phyloP scores from a whole-genome alignment of 2,113 vertebrate species.

The Oryzias melastigma region DNA sequence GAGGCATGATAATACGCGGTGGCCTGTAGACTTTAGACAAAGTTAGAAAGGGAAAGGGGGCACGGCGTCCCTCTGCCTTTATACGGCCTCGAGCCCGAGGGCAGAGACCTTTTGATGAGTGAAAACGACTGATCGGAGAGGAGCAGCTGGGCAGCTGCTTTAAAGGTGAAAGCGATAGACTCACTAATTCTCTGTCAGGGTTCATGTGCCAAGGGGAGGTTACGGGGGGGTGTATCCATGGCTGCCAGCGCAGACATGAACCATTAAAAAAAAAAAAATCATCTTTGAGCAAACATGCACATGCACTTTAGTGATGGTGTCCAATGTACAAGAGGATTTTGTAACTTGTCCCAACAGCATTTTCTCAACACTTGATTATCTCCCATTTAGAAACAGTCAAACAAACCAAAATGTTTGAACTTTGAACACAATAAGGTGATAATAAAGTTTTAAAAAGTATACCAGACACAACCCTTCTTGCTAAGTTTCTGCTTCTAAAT shows the following conservation, averaged over 20 bases:
- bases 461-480: not conserved
- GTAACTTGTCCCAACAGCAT: slow-evolving; percentile 22
- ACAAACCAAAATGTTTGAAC: slow-evolving; percentile 7
- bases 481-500: too few species aligned
- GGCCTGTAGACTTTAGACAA: slow-evolving; percentile 38
- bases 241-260: not conserved
- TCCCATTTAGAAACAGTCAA: slow-evolving; percentile 9
- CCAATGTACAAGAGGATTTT: slow-evolving; percentile 37
- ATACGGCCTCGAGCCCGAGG: slow-evolving; percentile 33
- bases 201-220: slow-evolving; percentile 4
- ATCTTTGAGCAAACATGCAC: not conserved
- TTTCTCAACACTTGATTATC: slow-evolving; percentile 26
- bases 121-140: slow-evolving; percentile 36
- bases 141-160: slow-evolving; percentile 32
- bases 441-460: not conserved
- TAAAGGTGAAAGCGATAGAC: slow-evolving; percentile 1
- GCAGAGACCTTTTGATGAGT: slow-evolving; percentile 64
- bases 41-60: slow-evolving; percentile 18
- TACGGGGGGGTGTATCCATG: not conserved
- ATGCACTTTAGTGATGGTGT: slow-evolving; percentile 1
- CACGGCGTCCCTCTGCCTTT: slow-evolving; percentile 32
- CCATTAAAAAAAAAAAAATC: not conserved
- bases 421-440: slow-evolving; percentile 25
- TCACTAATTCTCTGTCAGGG: slow-evolving; percentile 19
- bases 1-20: slow-evolving; percentile 78